Conservation (phyloP, 2,797 vertebrate species). For the Enteromius afrohamiltoni region DNA sequence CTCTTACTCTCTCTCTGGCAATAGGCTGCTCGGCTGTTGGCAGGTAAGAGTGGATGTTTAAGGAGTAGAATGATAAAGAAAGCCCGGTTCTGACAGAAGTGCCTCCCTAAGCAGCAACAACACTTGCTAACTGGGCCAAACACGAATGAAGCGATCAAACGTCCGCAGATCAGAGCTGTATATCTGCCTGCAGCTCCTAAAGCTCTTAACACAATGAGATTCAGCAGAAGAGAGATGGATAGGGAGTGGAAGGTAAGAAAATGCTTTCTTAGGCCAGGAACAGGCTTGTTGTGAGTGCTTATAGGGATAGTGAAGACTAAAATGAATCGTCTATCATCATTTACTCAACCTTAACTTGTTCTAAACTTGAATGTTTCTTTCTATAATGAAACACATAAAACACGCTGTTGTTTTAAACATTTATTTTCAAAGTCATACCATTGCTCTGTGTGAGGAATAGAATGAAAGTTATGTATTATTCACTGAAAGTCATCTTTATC, state of each 20-base stretch:
- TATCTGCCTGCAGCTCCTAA: constrained; percentile 61
- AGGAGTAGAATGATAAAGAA: constrained; percentile 62
- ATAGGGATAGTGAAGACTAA: neutral
- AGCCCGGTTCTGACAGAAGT: constrained; percentile 75
- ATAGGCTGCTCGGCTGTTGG: constrained; percentile 44
- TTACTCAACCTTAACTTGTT: neutral
- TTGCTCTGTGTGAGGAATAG: neutral
- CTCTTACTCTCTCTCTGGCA: constrained; percentile 24
- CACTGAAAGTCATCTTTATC: neutral
- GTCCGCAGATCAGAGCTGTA: constrained; percentile 68
- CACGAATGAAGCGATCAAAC: constrained; percentile 81
- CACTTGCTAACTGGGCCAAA: constrained; percentile 74
- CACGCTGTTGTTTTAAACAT: neutral
- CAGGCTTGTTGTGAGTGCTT: neutral
- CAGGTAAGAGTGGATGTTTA: constrained; percentile 60
- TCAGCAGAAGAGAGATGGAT: constrained; percentile 42
- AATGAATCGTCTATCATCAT: neutral
- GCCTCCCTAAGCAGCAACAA: constrained; percentile 76
- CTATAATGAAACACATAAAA: neutral
- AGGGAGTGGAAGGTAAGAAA: constrained; percentile 23
- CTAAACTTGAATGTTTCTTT: neutral
- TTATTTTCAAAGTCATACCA: neutral
- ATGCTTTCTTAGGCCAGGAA: constrained; percentile 21
- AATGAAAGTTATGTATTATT: neutral
- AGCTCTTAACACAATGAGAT: constrained; percentile 75